Evolutionary conservation across 2,888 invertebrate genomes (phyloP).

Genomic region (Drosophila acutilabella): DNA sequence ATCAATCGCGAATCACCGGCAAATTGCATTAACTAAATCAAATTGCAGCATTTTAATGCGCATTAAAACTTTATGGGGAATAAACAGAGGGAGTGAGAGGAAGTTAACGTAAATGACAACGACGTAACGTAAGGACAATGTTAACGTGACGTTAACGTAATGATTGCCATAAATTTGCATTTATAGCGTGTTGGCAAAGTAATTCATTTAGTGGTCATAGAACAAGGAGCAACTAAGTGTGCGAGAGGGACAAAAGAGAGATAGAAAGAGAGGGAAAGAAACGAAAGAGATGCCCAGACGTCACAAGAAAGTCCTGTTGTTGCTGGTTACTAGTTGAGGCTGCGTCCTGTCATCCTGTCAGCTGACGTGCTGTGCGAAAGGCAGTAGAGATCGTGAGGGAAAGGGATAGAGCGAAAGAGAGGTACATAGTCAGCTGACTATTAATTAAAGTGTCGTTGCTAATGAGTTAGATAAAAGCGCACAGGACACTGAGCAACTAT

Average conservation of each 20-base stretch:
- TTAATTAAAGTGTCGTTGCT: conserved; percentile 75
- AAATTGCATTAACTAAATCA: conserved; percentile 69
- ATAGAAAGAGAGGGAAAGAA: not conserved
- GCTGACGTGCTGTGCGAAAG: conserved; percentile 22
- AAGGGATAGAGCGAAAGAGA: not conserved
- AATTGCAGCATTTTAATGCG: conserved; percentile 47
- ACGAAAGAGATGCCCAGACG: not conserved
- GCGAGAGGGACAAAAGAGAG: not conserved
- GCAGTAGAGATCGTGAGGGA: not conserved
- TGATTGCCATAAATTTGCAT: conserved; percentile 73
- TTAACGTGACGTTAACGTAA: conserved; percentile 60
- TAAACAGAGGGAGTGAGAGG: not conserved
- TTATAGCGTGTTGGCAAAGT: conserved; percentile 55
- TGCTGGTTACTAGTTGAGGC: conserved; percentile 17
- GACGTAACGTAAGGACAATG: conserved; percentile 24
- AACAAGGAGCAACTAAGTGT: not conserved
- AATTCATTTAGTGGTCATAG: conserved; percentile 60
- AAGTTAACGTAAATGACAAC: conserved; percentile 3
- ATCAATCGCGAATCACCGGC: conserved; percentile 34
- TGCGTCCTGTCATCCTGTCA: conserved; percentile 40
- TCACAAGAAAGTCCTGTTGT: not conserved
- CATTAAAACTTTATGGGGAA: conserved; percentile 52
- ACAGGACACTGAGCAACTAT: conserved; percentile 9
- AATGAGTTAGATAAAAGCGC: conserved; percentile 74
- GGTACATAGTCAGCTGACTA: conserved; percentile 33